These are phyloP conservation scores for Cherax destructor DNA, from an alignment of 1,140 invertebrate genomes.

Conservation along the genomic window DNA sequence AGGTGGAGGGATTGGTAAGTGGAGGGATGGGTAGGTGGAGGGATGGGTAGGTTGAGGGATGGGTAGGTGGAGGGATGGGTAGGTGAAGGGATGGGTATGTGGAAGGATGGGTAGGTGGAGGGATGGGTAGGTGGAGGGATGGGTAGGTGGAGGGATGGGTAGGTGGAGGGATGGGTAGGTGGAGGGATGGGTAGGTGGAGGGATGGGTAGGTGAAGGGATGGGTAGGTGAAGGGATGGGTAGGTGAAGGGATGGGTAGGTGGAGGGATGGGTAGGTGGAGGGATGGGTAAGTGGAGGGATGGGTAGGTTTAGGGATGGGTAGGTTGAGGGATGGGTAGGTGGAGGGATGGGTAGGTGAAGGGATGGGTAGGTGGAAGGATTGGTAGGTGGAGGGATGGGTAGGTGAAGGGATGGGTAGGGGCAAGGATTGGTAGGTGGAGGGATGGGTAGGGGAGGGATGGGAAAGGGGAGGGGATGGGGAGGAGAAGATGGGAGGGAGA, in stretches of 20 bases:
- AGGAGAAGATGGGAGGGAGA: background rate
- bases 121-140: background rate
- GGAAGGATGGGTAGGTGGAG: too few species aligned
- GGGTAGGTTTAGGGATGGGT: background rate
- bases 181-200: background rate
- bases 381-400: too few species aligned
- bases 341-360: background rate
- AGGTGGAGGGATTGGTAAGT: too few species aligned
- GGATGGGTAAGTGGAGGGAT: background rate
- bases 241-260: too few species aligned
- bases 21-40: background rate
- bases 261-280: too few species aligned
- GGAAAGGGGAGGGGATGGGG: background rate
- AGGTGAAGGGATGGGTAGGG: background rate
- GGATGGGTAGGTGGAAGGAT: background rate
- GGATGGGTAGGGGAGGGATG: background rate
- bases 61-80: background rate
- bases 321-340: background rate
- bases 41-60: background rate
- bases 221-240: background rate
- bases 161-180: background rate
- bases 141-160: background rate
- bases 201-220: background rate
- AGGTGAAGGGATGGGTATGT: too few species aligned
- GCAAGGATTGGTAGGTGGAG: too few species aligned